Base-by-base conservation (phyloP, 2,888 invertebrate species). In the Brachypterus glaber region DNA sequence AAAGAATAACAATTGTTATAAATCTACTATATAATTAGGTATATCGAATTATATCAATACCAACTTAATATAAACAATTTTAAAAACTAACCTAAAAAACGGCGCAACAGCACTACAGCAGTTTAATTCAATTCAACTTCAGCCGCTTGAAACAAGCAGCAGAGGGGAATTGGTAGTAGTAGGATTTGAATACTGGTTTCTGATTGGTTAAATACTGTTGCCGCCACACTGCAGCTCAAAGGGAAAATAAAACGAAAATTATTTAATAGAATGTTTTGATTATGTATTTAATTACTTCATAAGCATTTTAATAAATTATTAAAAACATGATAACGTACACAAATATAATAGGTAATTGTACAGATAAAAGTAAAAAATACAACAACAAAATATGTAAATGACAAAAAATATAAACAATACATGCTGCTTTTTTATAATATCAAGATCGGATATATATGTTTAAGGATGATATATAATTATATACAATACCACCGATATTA, bases 251-350 rank as follows among this genome's bases (percentile, higher is more conserved):
- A 33, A 40, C 37, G 25, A 16, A 30, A 3, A 17, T 35, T 26
- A 24, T 33, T 33, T 27, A 42, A 39, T 39, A 42, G 25, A 17
- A 34, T 41, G 31, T 40, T 40, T 43, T 37, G 35, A 43, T 38
- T 43, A 40, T 40, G 38, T 44, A 44, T 44, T 44, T 36, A 38
- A 43, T 43, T 48, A 42, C 41, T 43, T 46, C 30, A 48, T 47
- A 51, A 48, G 49, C 46, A 47, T 53, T 47, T 47, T 43, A 56
- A 57, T 57, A 57, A 57, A 57, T 57, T 54, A 57, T 53, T 54
- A 53, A 54, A 55, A 53, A 55, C 49, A 49, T 52, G 50, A 44
- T 48, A 56, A 55, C 55, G 52, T 55, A 54, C 49, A 51, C 41
- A 41, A 42, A 46, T 41, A 40, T 45, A 45, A 42, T 48, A n/a